These are phyloP conservation scores for Tenthredo amoena DNA, from an alignment of 2,888 invertebrate species.

Conservation along the genomic window DNA sequence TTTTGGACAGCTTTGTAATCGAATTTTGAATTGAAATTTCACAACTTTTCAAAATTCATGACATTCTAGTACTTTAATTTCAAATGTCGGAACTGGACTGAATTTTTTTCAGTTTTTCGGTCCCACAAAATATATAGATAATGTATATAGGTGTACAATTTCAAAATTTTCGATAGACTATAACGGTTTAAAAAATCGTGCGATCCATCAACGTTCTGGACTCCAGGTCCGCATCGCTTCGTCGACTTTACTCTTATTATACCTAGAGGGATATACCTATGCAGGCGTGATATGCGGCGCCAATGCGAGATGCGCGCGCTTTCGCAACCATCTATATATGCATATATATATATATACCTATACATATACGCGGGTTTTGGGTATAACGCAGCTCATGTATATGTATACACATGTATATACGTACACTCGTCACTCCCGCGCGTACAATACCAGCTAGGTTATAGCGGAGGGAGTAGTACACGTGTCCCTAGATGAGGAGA, in stretches of 20 bases:
- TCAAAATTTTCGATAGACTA: background rate
- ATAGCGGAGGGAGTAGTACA: conserved; percentile 21
- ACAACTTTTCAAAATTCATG: background rate
- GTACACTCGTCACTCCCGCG: conserved; percentile 18
- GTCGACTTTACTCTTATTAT: background rate
- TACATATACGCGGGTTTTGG: background rate
- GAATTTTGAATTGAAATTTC: background rate
- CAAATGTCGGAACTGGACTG: background rate
- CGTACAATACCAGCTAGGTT: conserved; percentile 5
- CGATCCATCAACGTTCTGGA: background rate
- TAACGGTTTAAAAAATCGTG: background rate
- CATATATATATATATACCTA: background rate
- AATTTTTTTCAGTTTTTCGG: too few relatives aligned
- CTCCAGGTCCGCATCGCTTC: background rate
- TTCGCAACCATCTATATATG: background rate
- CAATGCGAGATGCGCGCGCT: conserved; percentile 37
- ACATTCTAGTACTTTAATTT: background rate
- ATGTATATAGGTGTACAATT: background rate
- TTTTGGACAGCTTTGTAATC: background rate
- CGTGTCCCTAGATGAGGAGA: conserved; percentile 26
- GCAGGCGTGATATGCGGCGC: background rate
- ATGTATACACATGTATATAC: background rate
- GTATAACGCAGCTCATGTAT: background rate
- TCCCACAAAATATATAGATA: too few relatives aligned
- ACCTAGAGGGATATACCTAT: background rate